Base-by-base conservation (phyloP, 2,888 invertebrate species). In the Caenorhabditis macrosperma region DNA sequence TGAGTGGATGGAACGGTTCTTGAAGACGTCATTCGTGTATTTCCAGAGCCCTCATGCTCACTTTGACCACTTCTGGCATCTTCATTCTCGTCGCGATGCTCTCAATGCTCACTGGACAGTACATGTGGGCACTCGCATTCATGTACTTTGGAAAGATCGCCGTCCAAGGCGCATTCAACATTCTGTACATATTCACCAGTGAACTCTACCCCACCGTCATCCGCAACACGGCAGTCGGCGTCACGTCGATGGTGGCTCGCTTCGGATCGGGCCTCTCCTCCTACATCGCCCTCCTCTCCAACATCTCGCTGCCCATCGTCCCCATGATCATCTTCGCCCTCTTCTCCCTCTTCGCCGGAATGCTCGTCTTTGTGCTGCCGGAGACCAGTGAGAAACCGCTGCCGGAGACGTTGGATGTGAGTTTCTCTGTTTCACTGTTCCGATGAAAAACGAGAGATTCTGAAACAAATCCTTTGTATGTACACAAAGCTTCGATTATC, bases 281-380 rank as follows among this genome's bases (percentile, higher is more conserved):
- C 4, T 90, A 90, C 76, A 87, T 90, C 59, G 89, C 89, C 30
- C 87, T 90, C 15, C 76, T 90, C 17, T 89, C 89, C 15, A 89
- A 89, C 76, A 87, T 89, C 48, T 89, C 89, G 6, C 69, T 89
- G 46, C 89, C 90, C 6, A 86, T 89, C 46, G 90, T 91, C 26
- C 90, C 90, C 6, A 90, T 90, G 90, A 88, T 89, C 55, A 90
- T 91, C 54, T 90, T 90, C 52, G 87, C 89, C 35, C 84, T 89
- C 12, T 91, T 90, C 76, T 88, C 89, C 6, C 76, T 90, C 7
- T 85, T 90, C 46, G 90, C 90, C 24, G 90, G 89, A 22, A 84
- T 86, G 52, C 59, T 91, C 57, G 90, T 90, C 7, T 74, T 87
- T 26, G 83, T 90, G 48, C 69, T 91, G 64, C 90, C 90, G 7